A percentile compares a stretch with the other conserved stretches of the same genome.
These are phyloP conservation scores for Actinopyga echinites DNA, from an alignment of 53 echinoderm and acorn worm species.

Conservation along the genomic window DNA sequence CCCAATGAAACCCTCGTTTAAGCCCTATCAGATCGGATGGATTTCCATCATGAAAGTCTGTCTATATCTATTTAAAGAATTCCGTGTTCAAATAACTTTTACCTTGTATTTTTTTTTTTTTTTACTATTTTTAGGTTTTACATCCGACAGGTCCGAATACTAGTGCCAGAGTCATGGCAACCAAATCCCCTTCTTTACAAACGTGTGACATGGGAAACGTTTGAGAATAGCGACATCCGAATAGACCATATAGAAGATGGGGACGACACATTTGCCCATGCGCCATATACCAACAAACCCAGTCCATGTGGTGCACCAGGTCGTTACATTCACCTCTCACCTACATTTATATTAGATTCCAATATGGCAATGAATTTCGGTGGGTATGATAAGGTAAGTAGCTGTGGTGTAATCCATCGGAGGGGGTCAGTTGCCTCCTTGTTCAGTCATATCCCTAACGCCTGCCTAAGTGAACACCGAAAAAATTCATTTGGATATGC, in stretches of 20 bases:
- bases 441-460: no score
- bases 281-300: slow-evolving; percentile 21
- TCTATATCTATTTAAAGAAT: no score
- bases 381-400: slow-evolving; percentile 21
- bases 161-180: slow-evolving; percentile 22
- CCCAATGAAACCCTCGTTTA: neutral
- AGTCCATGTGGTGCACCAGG: slow-evolving; percentile 25
- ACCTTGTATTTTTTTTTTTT: neutral
- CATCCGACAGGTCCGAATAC: neutral
- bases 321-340: slow-evolving; percentile 12
- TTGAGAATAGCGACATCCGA: slow-evolving; percentile 30
- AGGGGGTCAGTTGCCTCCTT: no score
- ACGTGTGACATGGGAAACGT: slow-evolving; percentile 6
- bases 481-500: no score
- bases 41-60: no score
- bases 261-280: neutral
- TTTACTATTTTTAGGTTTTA: neutral
- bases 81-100: no score
- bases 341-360: neutral
- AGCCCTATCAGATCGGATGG: neutral
- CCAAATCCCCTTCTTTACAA: neutral
- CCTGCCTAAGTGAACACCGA: no score
- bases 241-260: neutral
- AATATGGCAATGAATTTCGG: neutral
- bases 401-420: no score